phyloP scores from a whole-genome alignment of 2,797 vertebrate genomes.

The Gadopsis bispinosus region DNA sequence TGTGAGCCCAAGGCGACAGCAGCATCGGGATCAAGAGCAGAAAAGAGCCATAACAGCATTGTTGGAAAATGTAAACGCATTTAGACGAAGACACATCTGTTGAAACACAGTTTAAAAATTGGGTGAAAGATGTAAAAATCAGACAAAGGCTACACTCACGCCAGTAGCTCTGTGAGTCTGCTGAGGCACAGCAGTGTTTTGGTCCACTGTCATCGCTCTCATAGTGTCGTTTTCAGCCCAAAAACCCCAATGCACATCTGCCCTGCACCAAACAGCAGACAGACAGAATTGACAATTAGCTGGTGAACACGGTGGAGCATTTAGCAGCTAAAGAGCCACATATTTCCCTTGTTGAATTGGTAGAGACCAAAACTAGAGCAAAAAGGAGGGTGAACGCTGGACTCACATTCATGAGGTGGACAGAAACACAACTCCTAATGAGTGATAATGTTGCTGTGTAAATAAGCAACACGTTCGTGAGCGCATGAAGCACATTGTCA shows the following conservation, averaged over 20 bases:
- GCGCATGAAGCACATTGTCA: constrained; percentile 9
- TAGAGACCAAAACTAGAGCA: not conserved
- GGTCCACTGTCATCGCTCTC: too few species aligned
- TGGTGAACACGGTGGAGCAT: not conserved
- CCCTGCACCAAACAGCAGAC: too few species aligned
- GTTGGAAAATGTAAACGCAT: not conserved
- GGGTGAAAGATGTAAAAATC: not conserved
- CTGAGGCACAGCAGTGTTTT: not conserved
- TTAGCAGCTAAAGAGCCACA: not conserved
- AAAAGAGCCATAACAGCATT: not conserved
- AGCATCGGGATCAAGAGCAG: constrained; percentile 12
- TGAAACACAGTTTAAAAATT: not conserved
- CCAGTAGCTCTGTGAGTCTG: not conserved
- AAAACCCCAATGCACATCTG: too few species aligned
- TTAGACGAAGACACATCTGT: constrained; percentile 9
- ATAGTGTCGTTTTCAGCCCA: too few species aligned
- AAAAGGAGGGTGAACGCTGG: too few species aligned
- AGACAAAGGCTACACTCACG: not conserved
- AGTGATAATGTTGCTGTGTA: too few species aligned
- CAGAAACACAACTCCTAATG: too few species aligned
- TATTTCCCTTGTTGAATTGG: not conserved
- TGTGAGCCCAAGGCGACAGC: constrained; percentile 20
- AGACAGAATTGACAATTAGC: too few species aligned
- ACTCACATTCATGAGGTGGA: too few species aligned
- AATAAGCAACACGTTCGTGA: too few species aligned